Evolutionary conservation across 2,888 invertebrate species (phyloP).

Genomic region (Drosophila diplacantha): DNA sequence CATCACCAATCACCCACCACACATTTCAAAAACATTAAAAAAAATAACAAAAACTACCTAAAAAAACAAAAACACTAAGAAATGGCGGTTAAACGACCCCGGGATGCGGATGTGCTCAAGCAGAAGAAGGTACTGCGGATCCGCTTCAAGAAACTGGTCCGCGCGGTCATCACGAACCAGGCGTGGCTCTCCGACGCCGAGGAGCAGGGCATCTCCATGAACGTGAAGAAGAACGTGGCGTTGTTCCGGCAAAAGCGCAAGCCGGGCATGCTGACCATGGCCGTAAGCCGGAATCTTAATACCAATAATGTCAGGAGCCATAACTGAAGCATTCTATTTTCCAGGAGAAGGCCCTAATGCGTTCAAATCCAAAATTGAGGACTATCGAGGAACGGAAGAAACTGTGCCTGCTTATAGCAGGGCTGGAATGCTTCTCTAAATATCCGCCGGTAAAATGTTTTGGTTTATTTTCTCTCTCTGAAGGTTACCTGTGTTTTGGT

Average conservation of each 20-base stretch:
- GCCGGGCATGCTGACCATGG: conserved; percentile 51
- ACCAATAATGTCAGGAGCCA: no score
- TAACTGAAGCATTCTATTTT: conserved; percentile 17
- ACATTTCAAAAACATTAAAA: neutral
- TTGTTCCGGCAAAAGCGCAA: conserved; percentile 56
- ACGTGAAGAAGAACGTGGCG: conserved; percentile 58
- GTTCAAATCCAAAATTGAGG: conserved; percentile 79
- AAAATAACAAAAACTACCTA: neutral
- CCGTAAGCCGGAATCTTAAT: conserved; percentile 28
- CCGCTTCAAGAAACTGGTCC: conserved; percentile 49
- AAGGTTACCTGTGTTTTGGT: conserved; percentile 21
- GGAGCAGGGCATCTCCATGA: conserved; percentile 44
- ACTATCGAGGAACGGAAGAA: conserved; percentile 82
- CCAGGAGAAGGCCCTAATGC: conserved; percentile 82
- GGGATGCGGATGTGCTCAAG: conserved; percentile 8
- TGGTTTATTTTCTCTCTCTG: conserved; percentile 7
- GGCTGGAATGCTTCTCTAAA: conserved; percentile 81
- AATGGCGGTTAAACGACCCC: conserved; percentile 9
- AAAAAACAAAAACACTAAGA: neutral
- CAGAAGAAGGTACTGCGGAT: conserved; percentile 28
- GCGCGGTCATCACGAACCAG: conserved; percentile 39
- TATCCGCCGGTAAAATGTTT: conserved; percentile 79
- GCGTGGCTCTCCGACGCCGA: conserved; percentile 50
- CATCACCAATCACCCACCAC: no score
- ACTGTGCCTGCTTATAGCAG: conserved; percentile 81